Base-by-base conservation (phyloP, 64 coral and sea anemone species). In the Porites lutea region DNA sequence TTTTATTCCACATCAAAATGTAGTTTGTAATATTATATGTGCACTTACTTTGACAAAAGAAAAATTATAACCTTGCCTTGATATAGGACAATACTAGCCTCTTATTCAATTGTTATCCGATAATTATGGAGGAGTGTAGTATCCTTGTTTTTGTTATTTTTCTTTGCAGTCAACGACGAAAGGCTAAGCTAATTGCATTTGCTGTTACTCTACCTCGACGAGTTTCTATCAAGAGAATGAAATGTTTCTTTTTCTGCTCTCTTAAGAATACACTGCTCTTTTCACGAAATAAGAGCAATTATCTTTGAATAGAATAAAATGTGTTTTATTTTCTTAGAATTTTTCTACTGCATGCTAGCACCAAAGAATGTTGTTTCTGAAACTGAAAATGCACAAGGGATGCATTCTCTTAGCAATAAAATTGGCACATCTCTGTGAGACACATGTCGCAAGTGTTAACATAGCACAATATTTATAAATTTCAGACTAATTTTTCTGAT, bases 1-100 rank as follows among this genome's bases (percentile, higher is more conserved):
- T 8, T 20, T 51, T 0, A 13, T 44, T 19, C 19, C 73, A 14
- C 46, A 46, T 18, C 44, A 13, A 23, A 82, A 15, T 43, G 19
- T 49, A 82, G 2, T 66, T 68, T 63, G 60, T 48, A 67, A 20
- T 48, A 21, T 16, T 21, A 68, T 50, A 5, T 6, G 48, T 46
- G 63, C 47, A 50, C 55, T 60, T 83, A 83, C 14, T 49, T 83
- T 9, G 68, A 83, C 81, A 83, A 83, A 83, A 50, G 81, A 68
- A 67, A 83, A 67, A 83, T 83, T 83, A 83, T 83, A 83, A 83
- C 46, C 63, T 67, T 67, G 48, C 81, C 46, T 83, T 10, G 63
- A 65, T 67, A 83, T 45, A 83, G 59, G 27, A 83, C 81, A 83
- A 83, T 83, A 63, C 47, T 13, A 68, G 63, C 23, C 81, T 68